A percentile compares a stretch with the other conserved stretches of the same genome.
Evolutionary conservation across 2,797 vertebrate genomes (phyloP).

Genomic region (Acropternis orthonyx): DNA sequence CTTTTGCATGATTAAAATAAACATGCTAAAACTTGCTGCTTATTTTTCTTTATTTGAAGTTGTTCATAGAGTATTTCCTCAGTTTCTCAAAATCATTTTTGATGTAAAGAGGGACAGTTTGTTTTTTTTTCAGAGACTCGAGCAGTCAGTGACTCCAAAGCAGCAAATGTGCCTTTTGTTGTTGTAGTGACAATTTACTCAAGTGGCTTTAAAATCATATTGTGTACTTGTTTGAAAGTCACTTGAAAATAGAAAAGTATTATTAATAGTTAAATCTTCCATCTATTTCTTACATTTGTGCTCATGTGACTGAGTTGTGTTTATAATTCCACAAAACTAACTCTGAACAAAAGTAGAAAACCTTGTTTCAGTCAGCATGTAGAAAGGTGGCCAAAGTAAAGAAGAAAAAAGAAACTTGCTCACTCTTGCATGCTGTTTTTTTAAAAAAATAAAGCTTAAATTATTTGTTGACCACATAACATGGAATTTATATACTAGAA

Average conservation of each 20-base stretch:
- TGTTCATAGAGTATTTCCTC: background rate
- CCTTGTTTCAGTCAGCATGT: background rate
- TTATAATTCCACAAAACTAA: background rate
- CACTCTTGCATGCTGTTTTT: background rate
- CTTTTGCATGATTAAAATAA: background rate
- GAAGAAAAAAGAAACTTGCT: background rate
- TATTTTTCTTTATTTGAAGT: constrained; percentile 13
- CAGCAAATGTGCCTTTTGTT: background rate
- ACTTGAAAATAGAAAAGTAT: background rate
- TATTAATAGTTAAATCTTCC: background rate
- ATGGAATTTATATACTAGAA: background rate
- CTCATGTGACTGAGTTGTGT: background rate
- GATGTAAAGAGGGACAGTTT: background rate
- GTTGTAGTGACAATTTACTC: background rate
- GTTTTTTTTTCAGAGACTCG: background rate
- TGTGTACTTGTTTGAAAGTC: background rate
- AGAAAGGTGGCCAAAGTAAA: background rate
- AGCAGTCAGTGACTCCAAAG: background rate
- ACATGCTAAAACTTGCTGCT: background rate
- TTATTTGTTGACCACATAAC: background rate
- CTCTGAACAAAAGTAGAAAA: background rate
- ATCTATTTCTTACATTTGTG: background rate
- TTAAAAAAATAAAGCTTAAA: background rate
- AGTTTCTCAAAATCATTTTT: background rate
- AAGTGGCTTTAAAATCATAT: background rate